Percentiles rank a stretch among this genome's conserved stretches.
These are phyloP conservation scores for Rhopalosiphum maidis DNA, from an alignment of 1,140 invertebrate genomes.

Conservation along the genomic window DNA sequence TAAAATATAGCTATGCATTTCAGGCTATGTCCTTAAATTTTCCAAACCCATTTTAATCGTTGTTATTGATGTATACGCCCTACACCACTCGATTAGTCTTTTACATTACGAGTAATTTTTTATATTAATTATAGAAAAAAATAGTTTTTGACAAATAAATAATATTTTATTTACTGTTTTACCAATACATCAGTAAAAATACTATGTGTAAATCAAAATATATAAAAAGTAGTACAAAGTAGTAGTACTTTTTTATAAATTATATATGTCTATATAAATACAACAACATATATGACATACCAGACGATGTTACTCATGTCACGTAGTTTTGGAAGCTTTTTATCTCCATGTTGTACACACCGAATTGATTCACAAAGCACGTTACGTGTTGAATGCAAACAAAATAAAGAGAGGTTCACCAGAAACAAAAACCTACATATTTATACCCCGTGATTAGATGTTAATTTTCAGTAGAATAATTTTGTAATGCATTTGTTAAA, in stretches of 20 bases:
- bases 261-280: background rate
- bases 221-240: background rate
- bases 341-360: background rate
- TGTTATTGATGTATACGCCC: background rate
- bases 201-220: background rate
- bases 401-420: background rate
- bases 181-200: background rate
- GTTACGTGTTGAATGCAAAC: constrained; percentile 34
- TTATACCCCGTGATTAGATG: background rate
- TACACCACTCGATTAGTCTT: background rate
- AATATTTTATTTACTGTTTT: background rate
- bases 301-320: constrained; percentile 17
- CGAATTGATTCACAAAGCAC: constrained; percentile 39
- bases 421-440: constrained; percentile 4
- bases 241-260: background rate
- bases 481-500: background rate
- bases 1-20: background rate
- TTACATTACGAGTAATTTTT: background rate
- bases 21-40: background rate
- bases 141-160: background rate
- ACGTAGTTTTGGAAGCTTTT: constrained; percentile 37
- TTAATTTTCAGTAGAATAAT: background rate
- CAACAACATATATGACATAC: background rate
- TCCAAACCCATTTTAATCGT: background rate
- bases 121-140: background rate